These are phyloP conservation scores for Temnothorax rugatulus DNA, from an alignment of 2,888 invertebrate species.

Conservation along the genomic window DNA sequence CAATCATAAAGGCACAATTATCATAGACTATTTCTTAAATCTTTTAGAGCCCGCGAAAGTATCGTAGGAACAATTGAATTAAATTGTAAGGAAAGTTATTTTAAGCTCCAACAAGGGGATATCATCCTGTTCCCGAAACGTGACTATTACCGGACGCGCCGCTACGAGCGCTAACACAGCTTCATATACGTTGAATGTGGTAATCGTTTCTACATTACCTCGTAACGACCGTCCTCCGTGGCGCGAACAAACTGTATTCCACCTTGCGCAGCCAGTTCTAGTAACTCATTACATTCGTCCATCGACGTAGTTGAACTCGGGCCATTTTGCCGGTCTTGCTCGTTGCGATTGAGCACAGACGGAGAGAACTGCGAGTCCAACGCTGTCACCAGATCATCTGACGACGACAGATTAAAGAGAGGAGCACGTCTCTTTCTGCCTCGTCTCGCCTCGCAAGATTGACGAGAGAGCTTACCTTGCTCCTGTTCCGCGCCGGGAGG, in stretches of 20 bases:
- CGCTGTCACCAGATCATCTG: conserved; percentile 76
- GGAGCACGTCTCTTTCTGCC: not conserved
- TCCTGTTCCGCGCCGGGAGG: conserved; percentile 86
- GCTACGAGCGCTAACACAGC: not conserved
- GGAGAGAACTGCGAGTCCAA: conserved; percentile 77
- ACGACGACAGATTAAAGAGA: conserved; percentile 43
- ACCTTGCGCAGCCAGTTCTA: conserved; percentile 85
- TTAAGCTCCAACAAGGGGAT: not conserved
- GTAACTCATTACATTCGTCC: conserved; percentile 83
- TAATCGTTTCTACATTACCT: conserved; percentile 78
- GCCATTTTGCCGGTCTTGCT: conserved; percentile 62
- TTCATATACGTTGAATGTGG: not conserved
- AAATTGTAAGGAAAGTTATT: not conserved
- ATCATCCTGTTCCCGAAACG: not conserved
- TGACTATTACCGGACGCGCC: not conserved
- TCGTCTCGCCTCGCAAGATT: not conserved
- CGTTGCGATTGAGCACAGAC: conserved; percentile 60
- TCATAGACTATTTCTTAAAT: not conserved
- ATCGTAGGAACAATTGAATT: not conserved
- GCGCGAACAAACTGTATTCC: conserved; percentile 86
- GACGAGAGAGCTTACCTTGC: conserved; percentile 77
- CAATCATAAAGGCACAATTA: not conserved
- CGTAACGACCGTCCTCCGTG: conserved; percentile 85
- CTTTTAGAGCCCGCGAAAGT: not conserved
- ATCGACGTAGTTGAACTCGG: conserved; percentile 65